Base-by-base conservation (phyloP, 1,140 invertebrate species). In the Drosophila trapezifrons region DNA sequence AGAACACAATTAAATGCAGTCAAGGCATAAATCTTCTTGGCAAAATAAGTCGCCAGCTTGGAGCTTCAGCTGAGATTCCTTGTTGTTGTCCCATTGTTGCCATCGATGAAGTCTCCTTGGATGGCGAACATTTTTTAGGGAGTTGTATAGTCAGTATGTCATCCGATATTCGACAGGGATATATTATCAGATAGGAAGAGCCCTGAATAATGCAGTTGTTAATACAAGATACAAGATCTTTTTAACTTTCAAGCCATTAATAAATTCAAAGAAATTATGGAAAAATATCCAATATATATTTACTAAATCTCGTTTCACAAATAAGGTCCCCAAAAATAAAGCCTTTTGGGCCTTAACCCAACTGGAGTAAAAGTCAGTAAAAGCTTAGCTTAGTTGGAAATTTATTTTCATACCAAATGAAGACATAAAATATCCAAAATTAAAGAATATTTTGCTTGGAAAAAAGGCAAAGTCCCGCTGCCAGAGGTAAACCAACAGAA, bases 1-100 rank as follows among this genome's bases (percentile, higher is more conserved):
- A 18, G 27, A 22, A 60, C 55, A 59, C 55, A 73, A 73, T 73
- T 72, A 73, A 72, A 71, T 73, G 67, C 55, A 73, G 67, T 29
- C 46, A 72, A n/a, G 29, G 46, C 67, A 52, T 73, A 73, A 73
- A 72, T 73, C 55, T 72, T 72, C 10, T 3, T 2, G 15, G 7
- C 38, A 32, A 72, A 73, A 51, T 52, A 73, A 72, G 66, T 72
- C 52, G 52, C 66, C 66, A 40, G 29, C 9, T 47, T 18, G 29
- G 27, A 59, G 13, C 37, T 52, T 17, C 37, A 12, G 59, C 25
- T 29, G 27, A n/a, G 27, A 63, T 22, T 22, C 15, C 13, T 12
- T 7, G 52, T n/a, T n/a, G n/a, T n/a, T n/a, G n/a, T n/a, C n/a
- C 25, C 51, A 58, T 57, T 71, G 65, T 70, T 55, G 17, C 47